Evolutionary conservation across 2,888 invertebrate species (phyloP).

Genomic region (Hypercompe scribonia): DNA sequence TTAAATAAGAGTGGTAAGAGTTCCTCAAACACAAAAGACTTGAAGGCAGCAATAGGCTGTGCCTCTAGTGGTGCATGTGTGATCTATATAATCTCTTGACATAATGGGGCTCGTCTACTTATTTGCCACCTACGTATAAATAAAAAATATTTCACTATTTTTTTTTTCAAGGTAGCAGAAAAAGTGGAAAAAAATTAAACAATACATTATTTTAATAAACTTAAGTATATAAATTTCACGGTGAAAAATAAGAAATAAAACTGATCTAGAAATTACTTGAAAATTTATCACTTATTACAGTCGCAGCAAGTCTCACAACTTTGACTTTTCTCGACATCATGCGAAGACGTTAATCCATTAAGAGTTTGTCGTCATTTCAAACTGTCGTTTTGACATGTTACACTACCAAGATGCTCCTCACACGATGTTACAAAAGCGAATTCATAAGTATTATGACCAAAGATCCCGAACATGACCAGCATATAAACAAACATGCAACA

Average conservation of each 20-base stretch:
- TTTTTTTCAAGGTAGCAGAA: too few relatives aligned
- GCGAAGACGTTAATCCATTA: constrained; percentile 21
- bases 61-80: too few relatives aligned
- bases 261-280: not conserved
- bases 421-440: constrained; percentile 15
- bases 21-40: not conserved
- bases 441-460: constrained; percentile 12
- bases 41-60: too few relatives aligned
- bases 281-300: not conserved
- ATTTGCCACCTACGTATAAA: too few relatives aligned
- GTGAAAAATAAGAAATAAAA: not conserved
- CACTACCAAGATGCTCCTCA: constrained; percentile 3
- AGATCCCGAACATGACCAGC: constrained; percentile 1
- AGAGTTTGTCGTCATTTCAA: constrained; percentile 10
- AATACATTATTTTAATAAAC: too few relatives aligned
- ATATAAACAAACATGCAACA: constrained; percentile 2
- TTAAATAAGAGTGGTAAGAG: not conserved
- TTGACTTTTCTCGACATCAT: not conserved
- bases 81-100: too few relatives aligned
- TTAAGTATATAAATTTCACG: too few relatives aligned
- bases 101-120: too few relatives aligned
- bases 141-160: too few relatives aligned
- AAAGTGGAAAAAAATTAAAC: too few relatives aligned
- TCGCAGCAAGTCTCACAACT: not conserved
- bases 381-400: not conserved